Evolutionary conservation across 2,888 invertebrate species (phyloP), one percentile per base, ranked within the genome.

Genomic region (Thelaira solivaga): DNA sequence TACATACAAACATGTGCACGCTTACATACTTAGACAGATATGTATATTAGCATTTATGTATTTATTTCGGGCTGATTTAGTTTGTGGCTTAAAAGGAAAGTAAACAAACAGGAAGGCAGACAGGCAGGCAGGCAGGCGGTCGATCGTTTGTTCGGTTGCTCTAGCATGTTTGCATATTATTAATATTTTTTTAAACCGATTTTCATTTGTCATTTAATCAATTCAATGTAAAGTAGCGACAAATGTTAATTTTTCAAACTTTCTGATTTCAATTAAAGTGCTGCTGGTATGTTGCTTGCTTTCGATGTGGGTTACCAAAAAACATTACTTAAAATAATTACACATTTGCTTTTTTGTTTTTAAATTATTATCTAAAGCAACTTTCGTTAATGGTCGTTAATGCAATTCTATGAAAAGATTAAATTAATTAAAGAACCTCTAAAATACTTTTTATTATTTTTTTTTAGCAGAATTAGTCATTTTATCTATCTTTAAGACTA

Each of bases 131-230:
- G n/a, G n/a, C n/a, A n/a, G n/a, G n/a, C n/a, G n/a, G n/a, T n/a
- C n/a, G n/a, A n/a, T n/a, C n/a, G n/a, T n/a, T n/a, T n/a, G n/a
- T n/a, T n/a, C n/a, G n/a, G n/a, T n/a, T n/a, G n/a, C n/a, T 64
- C 62, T 62, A 55, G 47, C 68, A 51, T 77, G 68, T 73, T 41
- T 77, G 73, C 62, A 67, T 72, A 74, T 67, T 51, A 74, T 51
- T 59, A 65, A 55, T 61, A 53, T 51, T 51, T 22, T 26, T 55
- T 13, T 64, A 20, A n/a, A 31, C 10, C 20, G 43, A 26, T 67
- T 68, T 76, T 72, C 74, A 78, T 65, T 69, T 69, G 78, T 78
- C 74, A 78, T 69, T 78, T 78, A 74, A 78, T 78, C 78, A 78
- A 74, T 59, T 64, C 47, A 45, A 47, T 51, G 65, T 69, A 78